These are phyloP conservation scores for Cheilosia pagana DNA, from an alignment of 2,888 invertebrate species.

Conservation along the genomic window DNA sequence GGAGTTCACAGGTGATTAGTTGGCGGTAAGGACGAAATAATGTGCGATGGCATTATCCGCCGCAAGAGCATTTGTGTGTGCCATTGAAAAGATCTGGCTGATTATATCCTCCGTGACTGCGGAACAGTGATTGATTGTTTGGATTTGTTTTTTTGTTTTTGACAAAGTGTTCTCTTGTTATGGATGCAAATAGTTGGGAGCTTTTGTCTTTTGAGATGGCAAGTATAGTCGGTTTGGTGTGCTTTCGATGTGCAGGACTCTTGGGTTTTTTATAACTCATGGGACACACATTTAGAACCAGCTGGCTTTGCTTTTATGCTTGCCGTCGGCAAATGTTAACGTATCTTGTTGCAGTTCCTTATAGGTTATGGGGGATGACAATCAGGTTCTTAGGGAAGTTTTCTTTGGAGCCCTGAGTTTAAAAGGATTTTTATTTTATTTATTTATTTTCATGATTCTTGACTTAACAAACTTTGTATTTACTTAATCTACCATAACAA, in stretches of 20 bases:
- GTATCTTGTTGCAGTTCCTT: no score
- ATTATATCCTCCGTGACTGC: constrained; percentile 13
- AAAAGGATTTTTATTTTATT: no score
- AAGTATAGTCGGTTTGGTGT: neutral
- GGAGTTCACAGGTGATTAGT: constrained; percentile 62
- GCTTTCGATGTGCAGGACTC: neutral
- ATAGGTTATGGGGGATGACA: no score
- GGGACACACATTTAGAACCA: no score
- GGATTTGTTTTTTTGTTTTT: neutral
- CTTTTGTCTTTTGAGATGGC: constrained; percentile 2
- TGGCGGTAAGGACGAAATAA: constrained; percentile 36
- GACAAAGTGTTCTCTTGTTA: constrained; percentile 7
- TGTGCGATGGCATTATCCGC: constrained; percentile 37
- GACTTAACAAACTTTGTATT: no score
- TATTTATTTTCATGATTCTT: no score
- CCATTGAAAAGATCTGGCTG: constrained; percentile 31
- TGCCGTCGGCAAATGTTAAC: no score
- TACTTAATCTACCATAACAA: no score
- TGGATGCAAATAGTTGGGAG: neutral
- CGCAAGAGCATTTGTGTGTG: constrained; percentile 3
- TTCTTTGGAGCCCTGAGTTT: no score
- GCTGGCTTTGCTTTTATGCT: no score
- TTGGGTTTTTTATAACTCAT: no score
- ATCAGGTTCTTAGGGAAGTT: no score
- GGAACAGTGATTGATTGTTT: constrained; percentile 47